These are phyloP conservation scores for Oceanites oceanicus DNA, from an alignment of 2,113 vertebrate genomes.

Conservation along the genomic window DNA sequence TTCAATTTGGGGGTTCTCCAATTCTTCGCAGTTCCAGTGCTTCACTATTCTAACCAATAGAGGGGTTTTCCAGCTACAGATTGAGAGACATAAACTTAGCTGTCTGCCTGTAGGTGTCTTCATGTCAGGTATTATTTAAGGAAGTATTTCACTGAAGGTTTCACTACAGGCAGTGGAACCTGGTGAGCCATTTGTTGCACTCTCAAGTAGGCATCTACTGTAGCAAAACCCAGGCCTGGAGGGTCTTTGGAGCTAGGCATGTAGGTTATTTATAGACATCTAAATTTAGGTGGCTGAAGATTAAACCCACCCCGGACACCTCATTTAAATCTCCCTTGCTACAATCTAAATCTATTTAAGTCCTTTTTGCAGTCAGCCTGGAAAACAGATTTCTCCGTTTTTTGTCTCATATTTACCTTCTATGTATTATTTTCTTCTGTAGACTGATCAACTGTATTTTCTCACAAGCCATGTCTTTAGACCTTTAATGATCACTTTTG, in stretches of 20 bases:
- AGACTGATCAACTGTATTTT: not conserved
- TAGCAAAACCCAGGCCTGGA: not conserved
- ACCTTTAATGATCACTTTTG: not conserved
- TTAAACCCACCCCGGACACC: not conserved
- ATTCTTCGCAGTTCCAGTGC: not conserved
- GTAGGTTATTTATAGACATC: not conserved
- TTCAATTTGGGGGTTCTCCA: not conserved
- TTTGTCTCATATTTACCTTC: not conserved
- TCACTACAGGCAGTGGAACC: not conserved
- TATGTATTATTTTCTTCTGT: not conserved
- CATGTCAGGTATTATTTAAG: not conserved
- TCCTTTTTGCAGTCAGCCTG: not conserved
- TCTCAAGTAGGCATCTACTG: not conserved
- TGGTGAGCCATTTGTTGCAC: not conserved
- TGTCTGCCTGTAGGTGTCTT: not conserved
- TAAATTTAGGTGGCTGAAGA: not conserved
- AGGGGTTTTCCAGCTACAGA: not conserved
- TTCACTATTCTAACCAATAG: not conserved
- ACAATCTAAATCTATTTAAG: not conserved
- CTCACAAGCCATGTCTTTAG: not conserved
- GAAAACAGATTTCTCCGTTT: not conserved
- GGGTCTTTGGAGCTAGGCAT: not conserved
- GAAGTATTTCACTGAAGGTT: not conserved
- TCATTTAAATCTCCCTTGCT: not conserved
- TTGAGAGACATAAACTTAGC: not conserved